These are phyloP conservation scores for Argya squamiceps DNA, from an alignment of 2,797 vertebrate genomes.

Conservation along the genomic window DNA sequence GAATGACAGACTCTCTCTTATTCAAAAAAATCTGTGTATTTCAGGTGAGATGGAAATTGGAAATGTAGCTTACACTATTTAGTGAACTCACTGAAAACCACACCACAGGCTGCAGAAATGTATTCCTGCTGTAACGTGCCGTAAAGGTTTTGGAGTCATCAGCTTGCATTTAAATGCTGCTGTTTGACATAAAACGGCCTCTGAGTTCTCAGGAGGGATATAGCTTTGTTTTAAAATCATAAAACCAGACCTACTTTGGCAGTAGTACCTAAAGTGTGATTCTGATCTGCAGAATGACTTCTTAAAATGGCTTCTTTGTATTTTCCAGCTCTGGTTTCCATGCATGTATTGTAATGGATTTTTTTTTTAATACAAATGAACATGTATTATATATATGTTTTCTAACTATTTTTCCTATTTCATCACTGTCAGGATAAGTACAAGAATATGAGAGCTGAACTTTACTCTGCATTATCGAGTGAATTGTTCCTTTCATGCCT, in stretches of 20 bases:
- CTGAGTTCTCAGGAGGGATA: background rate
- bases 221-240: background rate
- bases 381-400: background rate
- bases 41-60: background rate
- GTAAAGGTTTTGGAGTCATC: background rate
- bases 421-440: background rate
- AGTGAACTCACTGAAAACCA: background rate
- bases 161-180: background rate
- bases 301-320: slow-evolving; percentile 35
- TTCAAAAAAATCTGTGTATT: background rate
- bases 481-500: background rate
- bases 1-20: background rate
- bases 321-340: background rate
- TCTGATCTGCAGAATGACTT: slow-evolving; percentile 46
- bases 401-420: background rate
- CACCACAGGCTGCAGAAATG: background rate
- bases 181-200: background rate
- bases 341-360: background rate
- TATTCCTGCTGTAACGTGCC: background rate
- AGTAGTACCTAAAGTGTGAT: background rate
- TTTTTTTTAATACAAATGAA: background rate
- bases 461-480: background rate
- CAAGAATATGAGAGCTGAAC: background rate
- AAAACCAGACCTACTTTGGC: slow-evolving; percentile 51
- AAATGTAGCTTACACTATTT: background rate